Percentiles rank a stretch among this genome's conserved stretches.
These are phyloP conservation scores for Cyanistes caeruleus DNA, from an alignment of 2,113 vertebrate genomes.

Conservation along the genomic window DNA sequence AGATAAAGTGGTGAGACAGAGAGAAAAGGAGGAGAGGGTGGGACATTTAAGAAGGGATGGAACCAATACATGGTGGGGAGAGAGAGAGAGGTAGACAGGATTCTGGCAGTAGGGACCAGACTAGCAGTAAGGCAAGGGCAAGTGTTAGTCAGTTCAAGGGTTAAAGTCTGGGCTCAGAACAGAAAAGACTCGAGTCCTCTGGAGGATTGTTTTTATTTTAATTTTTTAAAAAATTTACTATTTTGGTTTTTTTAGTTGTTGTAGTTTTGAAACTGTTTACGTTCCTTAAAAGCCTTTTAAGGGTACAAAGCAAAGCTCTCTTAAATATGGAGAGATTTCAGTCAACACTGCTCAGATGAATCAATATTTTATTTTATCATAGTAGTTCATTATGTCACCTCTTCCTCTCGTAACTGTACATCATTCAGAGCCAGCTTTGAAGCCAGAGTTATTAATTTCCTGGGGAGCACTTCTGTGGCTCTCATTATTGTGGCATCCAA, in stretches of 20 bases:
- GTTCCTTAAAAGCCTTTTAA: background rate
- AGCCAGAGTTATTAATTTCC: slow-evolving; percentile 48
- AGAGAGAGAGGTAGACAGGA: background rate
- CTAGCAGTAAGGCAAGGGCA: background rate
- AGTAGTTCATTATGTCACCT: background rate
- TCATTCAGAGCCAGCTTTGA: slow-evolving; percentile 24
- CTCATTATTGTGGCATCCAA: background rate
- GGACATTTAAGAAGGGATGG: background rate
- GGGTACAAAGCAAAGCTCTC: background rate
- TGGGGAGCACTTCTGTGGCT: background rate
- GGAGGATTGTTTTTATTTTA: background rate
- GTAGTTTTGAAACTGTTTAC: background rate
- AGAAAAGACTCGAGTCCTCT: background rate
- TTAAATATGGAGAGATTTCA: background rate
- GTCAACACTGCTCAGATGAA: background rate
- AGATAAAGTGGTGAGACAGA: background rate
- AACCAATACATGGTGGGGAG: background rate
- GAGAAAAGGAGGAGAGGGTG: background rate
- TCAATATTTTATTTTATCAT: slow-evolving; percentile 39
- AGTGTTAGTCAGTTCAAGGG: background rate
- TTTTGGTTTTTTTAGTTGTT: background rate
- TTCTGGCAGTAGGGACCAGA: background rate
- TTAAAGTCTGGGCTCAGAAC: background rate
- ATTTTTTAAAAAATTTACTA: background rate
- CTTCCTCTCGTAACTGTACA: background rate